Evolutionary conservation across 2,113 vertebrate species (phyloP), one percentile per base, ranked within the genome.

Genomic region (Oxygymnocypris stewartii): DNA sequence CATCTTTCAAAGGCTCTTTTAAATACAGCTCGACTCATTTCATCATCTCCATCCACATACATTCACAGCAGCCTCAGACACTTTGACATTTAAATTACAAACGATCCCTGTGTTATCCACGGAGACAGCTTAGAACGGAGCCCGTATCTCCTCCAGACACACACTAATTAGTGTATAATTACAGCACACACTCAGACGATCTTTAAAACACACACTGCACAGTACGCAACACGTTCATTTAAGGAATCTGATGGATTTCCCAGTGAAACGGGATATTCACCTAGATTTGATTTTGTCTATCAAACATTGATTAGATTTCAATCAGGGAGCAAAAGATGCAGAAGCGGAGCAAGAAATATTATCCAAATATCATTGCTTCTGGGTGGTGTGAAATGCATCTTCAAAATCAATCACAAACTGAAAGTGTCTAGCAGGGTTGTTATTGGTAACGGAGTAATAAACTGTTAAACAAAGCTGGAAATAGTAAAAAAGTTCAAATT

Each of bases 151-250:
- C 92, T 93, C 91, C 90, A 94, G 95, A 95, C 94, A 95, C 94
- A 92, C 93, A 91, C 94, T 95, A 95, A 95, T 95, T 94, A 94
- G 92, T 94, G 94, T 94, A 93, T 94, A 95, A 95, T 95, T 95
- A 94, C 91, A 92, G 84, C 76, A 90, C 73, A 63, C 87, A 89
- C 69, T 78, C 84, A 59, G 84, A 57, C 77, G 85, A 84, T 87
- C 77, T 87, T 31, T 86, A 78, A 65, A 78, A 57, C 12, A 81
- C 77, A 59, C 25, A 78, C 12, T 20, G 44, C 76, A 35, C 76
- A 54, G 47, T 35, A 31, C 7, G n/a, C 25, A 54, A 54, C 3
- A 4, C 47, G 35, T 54, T 78, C 14, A 54, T 54, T 78, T 54
- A 54, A 54, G 40, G 73, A n/a, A 25, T 47, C 76, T 78, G 14